phyloP scores from a whole-genome alignment of 1,140 invertebrate genomes.

The Platyscapa corneri region DNA sequence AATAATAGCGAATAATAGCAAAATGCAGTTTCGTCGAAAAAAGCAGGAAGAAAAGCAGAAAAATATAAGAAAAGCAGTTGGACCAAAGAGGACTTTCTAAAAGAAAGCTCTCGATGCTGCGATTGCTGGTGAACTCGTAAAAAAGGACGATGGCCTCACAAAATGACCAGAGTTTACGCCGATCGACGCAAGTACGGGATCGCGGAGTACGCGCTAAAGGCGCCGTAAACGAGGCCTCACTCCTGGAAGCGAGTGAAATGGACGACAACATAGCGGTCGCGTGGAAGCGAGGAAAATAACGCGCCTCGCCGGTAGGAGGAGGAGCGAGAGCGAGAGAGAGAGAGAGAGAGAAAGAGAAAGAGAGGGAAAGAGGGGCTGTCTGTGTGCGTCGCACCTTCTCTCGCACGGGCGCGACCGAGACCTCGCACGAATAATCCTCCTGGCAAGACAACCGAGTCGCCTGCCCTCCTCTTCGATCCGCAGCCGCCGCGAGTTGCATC shows the following conservation, averaged over 20 bases:
- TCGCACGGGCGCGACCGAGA: background rate
- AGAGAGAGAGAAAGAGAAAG: constrained; percentile 11
- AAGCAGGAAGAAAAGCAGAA: background rate
- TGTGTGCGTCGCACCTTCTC: constrained; percentile 4
- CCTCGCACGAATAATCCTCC: background rate
- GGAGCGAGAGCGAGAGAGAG: background rate
- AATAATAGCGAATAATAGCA: too few relatives aligned
- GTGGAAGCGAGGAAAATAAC: too few relatives aligned
- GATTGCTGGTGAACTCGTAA: background rate
- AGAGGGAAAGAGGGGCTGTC: too few relatives aligned
- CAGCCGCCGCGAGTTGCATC: background rate
- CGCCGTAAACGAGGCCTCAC: background rate
- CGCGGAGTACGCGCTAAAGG: background rate
- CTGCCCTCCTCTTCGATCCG: background rate
- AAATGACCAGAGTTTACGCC: background rate
- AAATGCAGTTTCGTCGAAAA: background rate
- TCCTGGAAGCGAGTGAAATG: background rate
- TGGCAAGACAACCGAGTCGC: constrained; percentile 24
- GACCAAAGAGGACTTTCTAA: background rate
- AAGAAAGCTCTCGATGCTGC: background rate
- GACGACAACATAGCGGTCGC: background rate
- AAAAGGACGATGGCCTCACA: background rate
- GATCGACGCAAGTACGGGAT: background rate
- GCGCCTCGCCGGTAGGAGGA: too few relatives aligned
- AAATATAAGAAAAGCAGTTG: background rate